Percentiles rank a stretch among this genome's conserved stretches.
These are phyloP conservation scores for Turritopsis dohrnii DNA, from an alignment of 30 jellyfish, hydroid and myxozoan genomes.

Conservation along the genomic window DNA sequence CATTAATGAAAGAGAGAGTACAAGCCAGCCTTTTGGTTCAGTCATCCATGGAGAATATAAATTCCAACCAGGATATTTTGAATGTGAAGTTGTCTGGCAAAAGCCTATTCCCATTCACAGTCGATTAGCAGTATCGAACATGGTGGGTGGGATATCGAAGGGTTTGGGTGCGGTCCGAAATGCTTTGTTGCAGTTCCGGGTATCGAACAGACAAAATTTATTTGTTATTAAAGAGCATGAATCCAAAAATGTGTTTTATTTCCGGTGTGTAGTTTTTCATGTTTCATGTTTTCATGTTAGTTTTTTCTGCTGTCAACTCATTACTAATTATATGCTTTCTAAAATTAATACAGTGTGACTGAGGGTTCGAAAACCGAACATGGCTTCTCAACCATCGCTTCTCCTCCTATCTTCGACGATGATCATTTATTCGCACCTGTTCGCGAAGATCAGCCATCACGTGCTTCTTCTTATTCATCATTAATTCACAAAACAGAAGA, in stretches of 20 bases:
- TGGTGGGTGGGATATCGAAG: slow-evolving; percentile 53
- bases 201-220: slow-evolving; percentile 64
- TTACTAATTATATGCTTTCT: not conserved
- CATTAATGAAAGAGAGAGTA: slow-evolving; percentile 45
- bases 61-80: slow-evolving; percentile 87
- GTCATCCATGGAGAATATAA: slow-evolving; percentile 86
- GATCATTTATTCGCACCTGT: slow-evolving; percentile 20
- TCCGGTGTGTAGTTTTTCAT: slow-evolving; percentile 8
- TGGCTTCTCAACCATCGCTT: not conserved
- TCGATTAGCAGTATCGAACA: slow-evolving; percentile 68
- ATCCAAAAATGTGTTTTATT: slow-evolving; percentile 29
- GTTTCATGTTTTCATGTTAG: not conserved
- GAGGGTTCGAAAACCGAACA: not conserved
- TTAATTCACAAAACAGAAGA: not conserved
- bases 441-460: slow-evolving; percentile 25
- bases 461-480: slow-evolving; percentile 24
- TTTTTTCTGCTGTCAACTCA: not conserved
- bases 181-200: slow-evolving; percentile 64
- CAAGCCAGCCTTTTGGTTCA: slow-evolving; percentile 52
- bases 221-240: slow-evolving; percentile 68
- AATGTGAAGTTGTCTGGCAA: slow-evolving; percentile 88
- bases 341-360: slow-evolving; percentile 6
- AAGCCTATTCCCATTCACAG: slow-evolving; percentile 64
- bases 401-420: slow-evolving; percentile 11
- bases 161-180: slow-evolving; percentile 77